These are phyloP conservation scores for Cheilosia urbana DNA, from an alignment of 2,888 invertebrate species.

Conservation along the genomic window DNA sequence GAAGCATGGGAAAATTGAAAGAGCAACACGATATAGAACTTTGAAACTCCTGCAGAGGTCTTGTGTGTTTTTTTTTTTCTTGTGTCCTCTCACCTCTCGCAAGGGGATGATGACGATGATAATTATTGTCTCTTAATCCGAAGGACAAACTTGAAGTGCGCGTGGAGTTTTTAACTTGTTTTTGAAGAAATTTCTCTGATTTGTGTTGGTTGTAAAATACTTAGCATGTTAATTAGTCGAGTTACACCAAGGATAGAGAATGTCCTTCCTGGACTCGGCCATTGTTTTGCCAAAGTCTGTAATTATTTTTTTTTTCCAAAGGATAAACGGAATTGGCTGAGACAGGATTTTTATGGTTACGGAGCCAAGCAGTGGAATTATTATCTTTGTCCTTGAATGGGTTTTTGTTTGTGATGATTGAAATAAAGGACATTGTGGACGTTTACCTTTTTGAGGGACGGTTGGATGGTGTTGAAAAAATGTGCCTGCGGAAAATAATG, in stretches of 20 bases:
- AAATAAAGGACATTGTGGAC: slow-evolving; percentile 45
- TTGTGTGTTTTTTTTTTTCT: background rate
- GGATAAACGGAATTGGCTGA: slow-evolving; percentile 44
- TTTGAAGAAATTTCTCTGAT: slow-evolving; percentile 45
- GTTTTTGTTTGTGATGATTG: slow-evolving; percentile 53
- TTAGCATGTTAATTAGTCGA: slow-evolving; percentile 70
- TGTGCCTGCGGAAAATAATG: slow-evolving; percentile 28
- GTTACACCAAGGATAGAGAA: slow-evolving; percentile 26
- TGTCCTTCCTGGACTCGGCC: slow-evolving; percentile 24
- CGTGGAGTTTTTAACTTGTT: slow-evolving; percentile 26
- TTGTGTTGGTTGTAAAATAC: slow-evolving; percentile 63
- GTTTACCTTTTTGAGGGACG: slow-evolving; percentile 16
- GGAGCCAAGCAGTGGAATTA: slow-evolving; percentile 21
- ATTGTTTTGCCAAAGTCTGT: slow-evolving; percentile 28
- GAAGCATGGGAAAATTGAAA: slow-evolving; percentile 43
- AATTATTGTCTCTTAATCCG: slow-evolving; percentile 54
- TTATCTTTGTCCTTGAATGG: slow-evolving; percentile 53
- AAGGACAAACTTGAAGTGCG: slow-evolving; percentile 56
- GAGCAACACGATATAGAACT: background rate
- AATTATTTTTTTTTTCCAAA: slow-evolving; percentile 60
- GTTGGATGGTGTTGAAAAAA: slow-evolving; percentile 34
- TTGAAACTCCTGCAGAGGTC: slow-evolving; percentile 42
- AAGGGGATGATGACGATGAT: slow-evolving; percentile 47
- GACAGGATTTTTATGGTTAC: slow-evolving; percentile 44
- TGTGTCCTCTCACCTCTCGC: slow-evolving; percentile 27